Percentiles rank a stretch among this genome's conserved stretches.
Evolutionary conservation across 1,140 invertebrate species (phyloP).

Genomic region (Panagrolaimus sp.): DNA sequence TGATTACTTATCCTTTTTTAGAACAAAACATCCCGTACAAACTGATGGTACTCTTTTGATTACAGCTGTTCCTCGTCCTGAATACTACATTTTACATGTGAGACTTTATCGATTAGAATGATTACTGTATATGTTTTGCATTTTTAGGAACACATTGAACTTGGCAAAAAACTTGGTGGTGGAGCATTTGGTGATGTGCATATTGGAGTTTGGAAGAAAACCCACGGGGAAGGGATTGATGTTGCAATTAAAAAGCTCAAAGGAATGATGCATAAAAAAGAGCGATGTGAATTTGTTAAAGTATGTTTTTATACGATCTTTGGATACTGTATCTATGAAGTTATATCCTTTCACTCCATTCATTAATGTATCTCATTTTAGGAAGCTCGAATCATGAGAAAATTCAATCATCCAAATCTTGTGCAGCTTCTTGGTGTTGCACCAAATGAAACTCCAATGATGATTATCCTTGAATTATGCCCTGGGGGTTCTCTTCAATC

Average conservation of each 20-base stretch:
- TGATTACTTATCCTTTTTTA: too few species aligned
- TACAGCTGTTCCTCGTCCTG: constrained; percentile 30
- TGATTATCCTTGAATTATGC: constrained; percentile 97
- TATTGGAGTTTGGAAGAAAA: constrained; percentile 76
- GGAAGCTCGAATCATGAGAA: constrained; percentile 87
- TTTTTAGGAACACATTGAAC: constrained; percentile 17
- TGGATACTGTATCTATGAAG: too few species aligned
- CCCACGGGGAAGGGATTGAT: constrained; percentile 66
- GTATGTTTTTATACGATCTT: too few species aligned
- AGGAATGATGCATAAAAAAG: constrained; percentile 84
- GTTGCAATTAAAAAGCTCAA: constrained; percentile 95
- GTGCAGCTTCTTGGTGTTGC: constrained; percentile 94
- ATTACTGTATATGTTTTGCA: neutral
- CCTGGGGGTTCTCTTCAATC: constrained; percentile 66
- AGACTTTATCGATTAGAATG: neutral
- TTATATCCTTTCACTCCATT: neutral
- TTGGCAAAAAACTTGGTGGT: constrained; percentile 29
- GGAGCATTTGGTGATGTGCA: constrained; percentile 91
- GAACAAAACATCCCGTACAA: constrained; percentile 26
- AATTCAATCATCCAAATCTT: constrained; percentile 93
- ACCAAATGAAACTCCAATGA: constrained; percentile 92
- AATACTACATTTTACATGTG: constrained; percentile 37
- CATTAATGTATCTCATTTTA: constrained; percentile 65
- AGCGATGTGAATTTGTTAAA: constrained; percentile 78
- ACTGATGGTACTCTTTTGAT: constrained; percentile 27